These are phyloP conservation scores for Coendou prehensilis DNA, from an alignment of 2,797 vertebrate genomes.

Conservation along the genomic window DNA sequence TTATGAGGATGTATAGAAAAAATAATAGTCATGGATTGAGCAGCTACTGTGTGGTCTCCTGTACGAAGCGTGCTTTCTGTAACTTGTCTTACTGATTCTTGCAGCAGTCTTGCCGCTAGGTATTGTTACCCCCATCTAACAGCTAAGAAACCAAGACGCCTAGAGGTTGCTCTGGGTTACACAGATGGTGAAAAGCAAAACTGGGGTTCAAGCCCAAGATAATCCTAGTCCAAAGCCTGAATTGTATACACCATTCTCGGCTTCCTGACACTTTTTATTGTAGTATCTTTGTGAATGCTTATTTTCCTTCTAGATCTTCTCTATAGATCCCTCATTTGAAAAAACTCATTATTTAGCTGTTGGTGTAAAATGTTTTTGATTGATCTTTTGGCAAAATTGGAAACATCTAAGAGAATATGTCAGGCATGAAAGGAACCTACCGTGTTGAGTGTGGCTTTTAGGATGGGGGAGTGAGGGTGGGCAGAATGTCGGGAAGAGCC, in stretches of 20 bases:
- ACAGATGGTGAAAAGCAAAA: not conserved
- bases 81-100: not conserved
- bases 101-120: not conserved
- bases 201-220: not conserved
- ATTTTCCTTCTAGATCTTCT: constrained; percentile 23
- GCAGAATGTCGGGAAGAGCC: not conserved
- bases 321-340: not conserved
- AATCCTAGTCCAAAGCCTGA: not conserved
- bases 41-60: not conserved
- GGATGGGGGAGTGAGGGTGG: not conserved
- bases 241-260: not conserved
- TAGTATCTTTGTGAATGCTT: not conserved
- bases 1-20: not conserved
- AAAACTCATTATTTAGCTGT: not conserved
- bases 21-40: not conserved
- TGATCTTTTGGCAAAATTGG: constrained; percentile 30
- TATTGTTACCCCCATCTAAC: not conserved
- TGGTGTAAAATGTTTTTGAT: not conserved
- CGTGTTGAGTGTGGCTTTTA: not conserved
- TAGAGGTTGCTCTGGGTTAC: not conserved
- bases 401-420: not conserved
- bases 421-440: not conserved
- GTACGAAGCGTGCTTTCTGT: not conserved
- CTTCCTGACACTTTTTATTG: not conserved
- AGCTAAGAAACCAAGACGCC: not conserved